phyloP scores from a whole-genome alignment of 2,888 invertebrate genomes.

The Athalia cordata region DNA sequence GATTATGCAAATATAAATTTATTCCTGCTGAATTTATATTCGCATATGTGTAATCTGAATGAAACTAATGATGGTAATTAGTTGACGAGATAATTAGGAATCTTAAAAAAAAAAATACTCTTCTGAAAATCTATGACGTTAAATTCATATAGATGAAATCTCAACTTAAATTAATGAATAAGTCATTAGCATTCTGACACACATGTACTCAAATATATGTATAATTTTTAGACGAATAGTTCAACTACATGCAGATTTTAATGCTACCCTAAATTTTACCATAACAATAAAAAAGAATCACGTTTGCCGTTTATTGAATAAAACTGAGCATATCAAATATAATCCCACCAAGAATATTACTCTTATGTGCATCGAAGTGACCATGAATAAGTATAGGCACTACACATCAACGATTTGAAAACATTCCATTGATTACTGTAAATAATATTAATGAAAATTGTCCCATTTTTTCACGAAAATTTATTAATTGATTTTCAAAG shows the following conservation, averaged over 20 bases:
- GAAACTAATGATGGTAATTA: background rate
- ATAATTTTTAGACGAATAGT: slow-evolving; percentile 13
- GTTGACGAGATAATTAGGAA: background rate
- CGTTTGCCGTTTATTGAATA: too few species aligned
- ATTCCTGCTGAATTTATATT: background rate
- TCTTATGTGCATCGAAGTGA: too few species aligned
- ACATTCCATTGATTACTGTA: too few species aligned
- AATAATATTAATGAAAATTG: too few species aligned
- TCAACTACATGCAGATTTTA: slow-evolving; percentile 25
- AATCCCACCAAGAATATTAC: too few species aligned
- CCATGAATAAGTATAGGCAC: too few species aligned
- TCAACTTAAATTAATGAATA: background rate
- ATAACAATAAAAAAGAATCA: background rate
- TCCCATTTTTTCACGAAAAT: too few species aligned
- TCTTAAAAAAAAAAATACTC: background rate
- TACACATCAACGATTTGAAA: too few species aligned
- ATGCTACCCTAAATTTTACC: background rate
- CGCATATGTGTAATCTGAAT: background rate
- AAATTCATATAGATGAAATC: background rate
- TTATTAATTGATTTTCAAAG: too few species aligned
- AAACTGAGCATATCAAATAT: too few species aligned
- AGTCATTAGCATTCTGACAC: slow-evolving; percentile 26
- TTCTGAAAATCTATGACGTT: background rate
- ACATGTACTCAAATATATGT: background rate
- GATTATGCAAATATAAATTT: background rate